Evolutionary conservation across 2,888 invertebrate genomes (phyloP), one percentile per base, ranked within the genome.

Genomic region (Aleiodes leptofemur): DNA sequence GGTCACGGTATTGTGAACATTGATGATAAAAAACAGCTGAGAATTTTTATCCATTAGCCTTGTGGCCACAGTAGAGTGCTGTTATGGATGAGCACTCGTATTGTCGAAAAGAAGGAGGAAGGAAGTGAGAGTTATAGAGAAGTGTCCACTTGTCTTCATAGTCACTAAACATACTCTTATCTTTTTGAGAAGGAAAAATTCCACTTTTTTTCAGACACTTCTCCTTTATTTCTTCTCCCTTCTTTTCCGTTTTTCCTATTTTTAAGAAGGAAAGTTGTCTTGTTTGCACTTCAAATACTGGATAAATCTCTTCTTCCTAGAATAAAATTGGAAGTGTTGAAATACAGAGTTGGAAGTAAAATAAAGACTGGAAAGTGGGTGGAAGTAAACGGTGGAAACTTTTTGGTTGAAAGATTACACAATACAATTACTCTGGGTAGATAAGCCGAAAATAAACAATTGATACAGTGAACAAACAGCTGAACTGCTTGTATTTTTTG

Each of bases 21-120:
- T 43, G 14, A 61, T 14, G 38, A 61, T 61, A 9, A 61, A 61
- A 4, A 43, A 16, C 16, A 71, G 56, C 64, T n/a, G 23, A 55
- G 71, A 66, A 72, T 72, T 72, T 72, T 75, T 66, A 75, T 51
- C 75, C 68, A 75, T 72, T 71, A 72, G 68, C 50, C 56, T 70
- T 61, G 6, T 50, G 48, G 6, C n/a, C 31, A 11, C 29, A 68
- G 16, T 13, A 48, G 73, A 50, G 71, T 14, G 31, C 38, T 66
- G 38, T 48, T 68, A 55, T 66, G 74, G 38, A 55, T n/a, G 53
- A 73, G 61, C 53, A 51, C 43, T 4, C 8, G 43, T 43, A 61
- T 14, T 14, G 43, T 61, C 43, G 38, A 43, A 43, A 43, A n/a
- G 61, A 14, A 16, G 31, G 59, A 34, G 16, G 38, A 43, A 69